A percentile compares a stretch with the other conserved stretches of the same genome.
These are phyloP conservation scores for Spheniscus humboldti DNA, from an alignment of 2,797 vertebrate species.

Conservation along the genomic window DNA sequence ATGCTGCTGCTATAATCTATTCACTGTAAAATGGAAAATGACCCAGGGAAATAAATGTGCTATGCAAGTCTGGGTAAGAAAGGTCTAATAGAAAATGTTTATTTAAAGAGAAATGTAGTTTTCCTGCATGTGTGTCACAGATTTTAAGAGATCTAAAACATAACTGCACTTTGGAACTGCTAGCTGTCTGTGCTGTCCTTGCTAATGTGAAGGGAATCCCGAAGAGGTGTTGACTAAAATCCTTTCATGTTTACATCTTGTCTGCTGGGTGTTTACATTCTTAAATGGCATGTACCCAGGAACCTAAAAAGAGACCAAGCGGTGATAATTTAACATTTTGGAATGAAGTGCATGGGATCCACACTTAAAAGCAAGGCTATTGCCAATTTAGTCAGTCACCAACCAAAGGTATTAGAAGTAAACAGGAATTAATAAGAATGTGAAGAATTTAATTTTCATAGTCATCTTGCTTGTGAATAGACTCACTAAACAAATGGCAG, in stretches of 20 bases:
- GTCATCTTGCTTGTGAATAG: not conserved
- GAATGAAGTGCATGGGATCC: not conserved
- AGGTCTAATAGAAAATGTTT: not conserved
- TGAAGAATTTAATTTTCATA: not conserved
- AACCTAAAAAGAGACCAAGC: constrained; percentile 10
- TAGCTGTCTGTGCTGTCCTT: not conserved
- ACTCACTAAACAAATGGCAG: not conserved
- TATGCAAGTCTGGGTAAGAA: constrained; percentile 27
- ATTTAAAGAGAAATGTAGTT: not conserved
- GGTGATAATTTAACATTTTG: constrained; percentile 2
- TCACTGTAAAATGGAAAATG: constrained; percentile 64
- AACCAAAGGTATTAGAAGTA: not conserved
- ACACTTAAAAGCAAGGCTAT: not conserved
- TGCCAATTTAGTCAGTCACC: not conserved
- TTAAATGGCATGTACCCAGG: not conserved
- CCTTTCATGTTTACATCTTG: not conserved
- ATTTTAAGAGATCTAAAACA: not conserved
- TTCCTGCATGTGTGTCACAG: not conserved
- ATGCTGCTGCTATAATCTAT: constrained; percentile 30
- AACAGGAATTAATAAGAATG: not conserved
- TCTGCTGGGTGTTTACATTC: constrained; percentile 4
- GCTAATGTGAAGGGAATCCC: not conserved
- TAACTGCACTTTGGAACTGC: not conserved
- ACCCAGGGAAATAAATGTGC: constrained; percentile 52
- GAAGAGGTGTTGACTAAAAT: not conserved